Base-by-base conservation (phyloP, 2,797 vertebrate species). In the Phoeniculus purpureus region DNA sequence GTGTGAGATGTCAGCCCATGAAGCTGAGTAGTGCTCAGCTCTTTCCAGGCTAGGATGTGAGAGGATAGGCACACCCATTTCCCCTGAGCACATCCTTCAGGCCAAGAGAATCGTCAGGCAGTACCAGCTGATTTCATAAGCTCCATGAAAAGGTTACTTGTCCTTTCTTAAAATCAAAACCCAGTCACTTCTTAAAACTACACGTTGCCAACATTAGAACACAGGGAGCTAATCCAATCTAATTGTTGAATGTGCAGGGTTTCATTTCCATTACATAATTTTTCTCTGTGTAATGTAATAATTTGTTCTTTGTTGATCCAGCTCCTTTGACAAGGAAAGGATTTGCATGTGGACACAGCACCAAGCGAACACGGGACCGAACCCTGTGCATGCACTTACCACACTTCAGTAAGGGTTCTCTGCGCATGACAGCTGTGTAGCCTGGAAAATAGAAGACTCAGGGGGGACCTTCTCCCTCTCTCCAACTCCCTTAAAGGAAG, bases 181-280 rank as follows among this genome's bases (percentile, higher is more conserved):
- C 31, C 25, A 34, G 16, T 19, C 40, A 4, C 78, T 51, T 89
- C 66, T 19, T 70, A 56, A 21, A 4, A 52, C 73, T 26, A 12
- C 22, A 50, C 6, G 15, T 47, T 83, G 66, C 81, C 61, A 84
- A n/a, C 65, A 43, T 37, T 25, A 81, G 62, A 81, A 31, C 54
- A 23, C 27, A 52, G 47, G 64, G 60, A 83, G 64, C 60, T 71
- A 62, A 83, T 43, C 64, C 75, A 58, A 51, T 26, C 15, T 62
- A 60, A 81, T 70, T 40, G 74, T 61, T 70, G 34, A 95, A 76
- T 13, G 12, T 2, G 7, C 26, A 58, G 7, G 3, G 2, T 66
- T 92, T 81, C 58, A 27, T 67, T 95, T 76, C 92, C 77, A 60
- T 79, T 67, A 66, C 62, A 80, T 21, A 62, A 19, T 26, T 71